A percentile compares a stretch with the other conserved stretches of the same genome.
phyloP scores from a whole-genome alignment of 2,113 vertebrate genomes.

The Fulica atra region DNA sequence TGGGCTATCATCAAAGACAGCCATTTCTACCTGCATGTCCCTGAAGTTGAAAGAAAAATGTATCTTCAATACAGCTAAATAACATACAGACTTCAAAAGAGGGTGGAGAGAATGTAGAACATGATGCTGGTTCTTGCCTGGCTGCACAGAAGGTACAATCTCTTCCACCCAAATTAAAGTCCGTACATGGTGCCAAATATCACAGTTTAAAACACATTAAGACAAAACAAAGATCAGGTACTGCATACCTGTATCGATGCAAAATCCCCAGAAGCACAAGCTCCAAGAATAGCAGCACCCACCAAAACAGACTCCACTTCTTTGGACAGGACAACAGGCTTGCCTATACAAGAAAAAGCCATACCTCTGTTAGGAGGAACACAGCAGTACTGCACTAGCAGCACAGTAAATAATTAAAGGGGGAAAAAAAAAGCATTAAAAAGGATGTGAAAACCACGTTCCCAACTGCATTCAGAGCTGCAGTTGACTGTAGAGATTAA shows the following conservation, averaged over 20 bases:
- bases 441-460: neutral
- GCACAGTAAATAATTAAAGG: neutral
- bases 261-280: constrained; percentile 90
- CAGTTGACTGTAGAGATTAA: neutral
- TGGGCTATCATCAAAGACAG: neutral
- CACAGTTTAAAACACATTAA: neutral
- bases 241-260: constrained; percentile 85
- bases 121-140: neutral
- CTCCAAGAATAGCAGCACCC: constrained; percentile 91
- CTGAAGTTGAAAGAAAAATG: neutral
- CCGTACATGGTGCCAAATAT: neutral
- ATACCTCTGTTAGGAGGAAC: constrained; percentile 43
- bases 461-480: neutral
- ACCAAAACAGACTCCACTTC: constrained; percentile 92
- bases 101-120: neutral
- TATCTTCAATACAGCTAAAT: neutral
- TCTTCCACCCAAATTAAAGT: constrained; percentile 54
- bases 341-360: constrained; percentile 75
- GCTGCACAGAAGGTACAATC: constrained; percentile 18
- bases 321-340: constrained; percentile 88
- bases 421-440: neutral
- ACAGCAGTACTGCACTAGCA: neutral
- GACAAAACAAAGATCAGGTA: neutral
- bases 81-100: neutral
- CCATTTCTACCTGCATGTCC: neutral